Conservation (phyloP, 2,113 vertebrate species). For the Symphodus melops region DNA sequence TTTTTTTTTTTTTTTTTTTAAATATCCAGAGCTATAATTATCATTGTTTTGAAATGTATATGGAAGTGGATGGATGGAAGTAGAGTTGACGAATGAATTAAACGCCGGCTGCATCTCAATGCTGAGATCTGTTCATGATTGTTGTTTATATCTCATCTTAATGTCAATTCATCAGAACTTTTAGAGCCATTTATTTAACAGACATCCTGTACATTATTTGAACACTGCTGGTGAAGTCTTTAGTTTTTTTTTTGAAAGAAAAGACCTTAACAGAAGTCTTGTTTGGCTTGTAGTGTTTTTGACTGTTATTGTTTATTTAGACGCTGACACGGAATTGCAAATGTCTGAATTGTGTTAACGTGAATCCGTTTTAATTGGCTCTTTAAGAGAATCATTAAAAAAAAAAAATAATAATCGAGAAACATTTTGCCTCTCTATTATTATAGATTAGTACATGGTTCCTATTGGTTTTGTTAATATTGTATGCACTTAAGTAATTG, state of each 20-base stretch:
- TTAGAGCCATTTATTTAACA: constrained; percentile 31
- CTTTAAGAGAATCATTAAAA: constrained; percentile 17
- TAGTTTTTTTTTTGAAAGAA: constrained; percentile 32
- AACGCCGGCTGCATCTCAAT: neutral
- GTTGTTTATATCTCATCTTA: constrained; percentile 21
- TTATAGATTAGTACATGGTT: neutral
- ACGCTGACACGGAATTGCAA: constrained; percentile 8
- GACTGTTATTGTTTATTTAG: constrained; percentile 29
- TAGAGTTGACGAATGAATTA: constrained; percentile 6
- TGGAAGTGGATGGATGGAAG: constrained; percentile 3
- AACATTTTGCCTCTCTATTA: constrained; percentile 13
- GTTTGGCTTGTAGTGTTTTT: constrained; percentile 38
- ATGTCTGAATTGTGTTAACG: constrained; percentile 7
- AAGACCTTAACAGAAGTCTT: constrained; percentile 14
- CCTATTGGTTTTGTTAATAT: neutral
- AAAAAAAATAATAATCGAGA: neutral
- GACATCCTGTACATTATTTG: constrained; percentile 41
- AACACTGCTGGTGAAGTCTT: constrained; percentile 29
- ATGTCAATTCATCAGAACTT: constrained; percentile 39
- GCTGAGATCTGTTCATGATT: neutral
- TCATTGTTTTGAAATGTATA: neutral
- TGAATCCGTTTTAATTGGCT: constrained; percentile 23
- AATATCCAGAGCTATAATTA: constrained; percentile 20
- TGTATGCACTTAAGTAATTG: neutral
- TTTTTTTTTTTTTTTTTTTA: constrained; percentile 38